Evolutionary conservation across 2,888 invertebrate genomes (phyloP), one percentile per base, ranked within the genome.

Genomic region (Parnassius mnemosyne): DNA sequence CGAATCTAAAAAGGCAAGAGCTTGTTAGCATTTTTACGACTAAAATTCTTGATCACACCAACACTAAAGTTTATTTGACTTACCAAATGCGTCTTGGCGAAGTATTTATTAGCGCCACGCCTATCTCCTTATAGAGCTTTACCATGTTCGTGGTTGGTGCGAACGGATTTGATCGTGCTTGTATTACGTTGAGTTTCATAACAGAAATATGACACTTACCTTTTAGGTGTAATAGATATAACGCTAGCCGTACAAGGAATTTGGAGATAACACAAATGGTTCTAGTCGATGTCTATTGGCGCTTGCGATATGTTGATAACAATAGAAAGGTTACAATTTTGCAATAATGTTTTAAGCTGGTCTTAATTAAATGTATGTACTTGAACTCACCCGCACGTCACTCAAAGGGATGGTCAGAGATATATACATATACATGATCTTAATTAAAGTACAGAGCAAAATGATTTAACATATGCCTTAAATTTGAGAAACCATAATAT

Each of bases 1-100:
- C 66, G 69, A 72, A 63, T 68, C 74, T 67, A 72, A 80, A 75
- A 83, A 76, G 81, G 80, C 70, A 71, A 71, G 70, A 72, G 69
- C 69, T 79, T 66, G 71, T 83, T 81, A 82, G 69, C 76, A 69
- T 76, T 75, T 76, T 60, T 66, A 65, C 52, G 66, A 67, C 66
- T 49, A 64, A 65, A 67, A 69, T 67, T 69, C 68, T 68, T 59
- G 72, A 76, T 64, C 60, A 41, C 41, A 44, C 43, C 51, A n/a
- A 55, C 43, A 49, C 41, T 50, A 34, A 49, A 25, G 54, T 47
- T 50, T 63, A 58, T 63, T 62, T 70, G 69, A 69, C 64, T 68
- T 61, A 64, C 64, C 64, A 64, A 57, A 64, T 61, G n/a, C 50
- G 64, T 54, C 51, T 57, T 47, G 16, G 52, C 43, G 53, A 49